A percentile compares a stretch with the other conserved stretches of the same genome.
Evolutionary conservation across 2,797 vertebrate genomes (phyloP).

Genomic region (Manis javanica): DNA sequence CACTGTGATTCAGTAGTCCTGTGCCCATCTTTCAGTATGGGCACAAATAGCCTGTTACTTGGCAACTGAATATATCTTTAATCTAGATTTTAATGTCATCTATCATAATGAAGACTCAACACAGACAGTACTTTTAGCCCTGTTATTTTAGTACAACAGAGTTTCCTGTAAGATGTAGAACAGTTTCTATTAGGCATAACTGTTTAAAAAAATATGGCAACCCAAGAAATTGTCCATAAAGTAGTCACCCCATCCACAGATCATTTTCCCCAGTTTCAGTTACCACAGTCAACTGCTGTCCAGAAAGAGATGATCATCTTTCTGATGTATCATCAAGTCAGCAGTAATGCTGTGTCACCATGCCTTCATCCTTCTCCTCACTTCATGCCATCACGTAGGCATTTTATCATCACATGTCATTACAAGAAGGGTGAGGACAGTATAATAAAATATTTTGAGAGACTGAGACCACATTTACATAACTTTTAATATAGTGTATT

Average conservation of each 20-base stretch:
- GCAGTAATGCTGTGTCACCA: neutral
- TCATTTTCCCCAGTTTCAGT: neutral
- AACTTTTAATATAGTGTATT: neutral
- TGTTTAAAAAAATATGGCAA: neutral
- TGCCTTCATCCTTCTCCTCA: neutral
- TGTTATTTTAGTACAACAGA: neutral
- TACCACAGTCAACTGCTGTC: neutral
- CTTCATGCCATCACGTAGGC: neutral
- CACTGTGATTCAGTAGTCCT: neutral
- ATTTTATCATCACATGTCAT: neutral
- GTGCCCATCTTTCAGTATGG: neutral
- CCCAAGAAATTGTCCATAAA: neutral
- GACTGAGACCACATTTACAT: neutral
- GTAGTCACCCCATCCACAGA: neutral
- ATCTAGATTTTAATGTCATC: neutral
- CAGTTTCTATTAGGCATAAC: neutral
- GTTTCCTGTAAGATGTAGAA: neutral
- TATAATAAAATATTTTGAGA: neutral
- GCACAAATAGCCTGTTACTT: neutral
- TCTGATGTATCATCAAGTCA: neutral
- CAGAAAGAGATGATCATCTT: neutral
- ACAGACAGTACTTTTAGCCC: neutral
- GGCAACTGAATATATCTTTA: constrained; percentile 15
- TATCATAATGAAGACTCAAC: neutral
- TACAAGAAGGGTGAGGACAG: neutral